Conservation (phyloP, 2,888 invertebrate genomes). For the Polyommatus iphigenia region DNA sequence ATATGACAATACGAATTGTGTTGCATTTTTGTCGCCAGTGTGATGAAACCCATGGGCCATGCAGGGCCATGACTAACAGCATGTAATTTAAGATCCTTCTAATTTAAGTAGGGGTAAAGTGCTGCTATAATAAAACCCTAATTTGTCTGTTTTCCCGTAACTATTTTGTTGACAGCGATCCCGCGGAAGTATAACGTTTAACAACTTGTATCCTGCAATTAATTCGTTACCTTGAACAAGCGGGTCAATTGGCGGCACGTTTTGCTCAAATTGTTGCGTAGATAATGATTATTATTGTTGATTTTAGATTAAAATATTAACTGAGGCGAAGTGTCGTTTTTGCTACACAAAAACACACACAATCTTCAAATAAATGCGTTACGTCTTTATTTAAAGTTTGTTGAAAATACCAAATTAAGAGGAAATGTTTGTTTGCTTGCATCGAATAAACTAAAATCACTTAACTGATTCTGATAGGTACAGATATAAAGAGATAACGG, state of each 20-base stretch:
- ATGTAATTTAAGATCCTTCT: background rate
- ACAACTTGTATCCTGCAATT: conserved; percentile 25
- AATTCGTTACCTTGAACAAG: conserved; percentile 21
- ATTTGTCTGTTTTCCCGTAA: background rate
- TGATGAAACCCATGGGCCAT: background rate
- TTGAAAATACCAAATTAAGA: no score
- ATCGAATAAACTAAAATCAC: no score
- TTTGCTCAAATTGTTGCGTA: background rate
- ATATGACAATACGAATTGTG: no score
- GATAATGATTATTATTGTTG: background rate
- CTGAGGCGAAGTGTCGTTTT: no score
- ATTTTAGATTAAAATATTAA: background rate
- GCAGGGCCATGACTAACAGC: background rate
- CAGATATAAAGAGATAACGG: no score
- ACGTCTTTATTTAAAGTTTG: no score
- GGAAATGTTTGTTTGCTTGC: no score
- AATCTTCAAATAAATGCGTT: no score
- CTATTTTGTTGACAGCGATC: background rate
- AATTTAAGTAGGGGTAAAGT: background rate
- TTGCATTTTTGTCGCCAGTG: no score
- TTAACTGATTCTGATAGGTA: no score
- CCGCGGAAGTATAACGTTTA: conserved; percentile 14
- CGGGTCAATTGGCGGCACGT: background rate
- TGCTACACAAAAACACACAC: no score
- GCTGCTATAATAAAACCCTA: background rate